phyloP scores from a whole-genome alignment of 2,888 invertebrate genomes.

The Nomada flava region DNA sequence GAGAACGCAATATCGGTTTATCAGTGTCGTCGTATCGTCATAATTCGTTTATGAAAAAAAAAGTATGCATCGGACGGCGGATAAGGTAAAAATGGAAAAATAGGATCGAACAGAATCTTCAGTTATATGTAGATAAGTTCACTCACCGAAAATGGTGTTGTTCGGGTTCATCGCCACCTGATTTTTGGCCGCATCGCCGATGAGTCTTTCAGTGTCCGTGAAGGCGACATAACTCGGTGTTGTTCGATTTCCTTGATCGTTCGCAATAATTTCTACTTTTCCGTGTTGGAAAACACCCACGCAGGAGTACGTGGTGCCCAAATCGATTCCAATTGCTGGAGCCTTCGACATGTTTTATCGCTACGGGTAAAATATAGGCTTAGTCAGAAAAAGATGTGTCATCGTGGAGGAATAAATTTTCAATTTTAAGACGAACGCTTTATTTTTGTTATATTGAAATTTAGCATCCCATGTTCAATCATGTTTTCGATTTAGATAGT shows the following conservation, averaged over 20 bases:
- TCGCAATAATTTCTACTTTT: constrained; percentile 93
- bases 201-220: constrained; percentile 92
- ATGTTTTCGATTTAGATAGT: background rate
- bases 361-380: constrained; percentile 23
- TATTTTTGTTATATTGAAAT: background rate
- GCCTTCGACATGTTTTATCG: constrained; percentile 79
- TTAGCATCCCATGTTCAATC: background rate
- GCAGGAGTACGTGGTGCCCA: constrained; percentile 95
- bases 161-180: constrained; percentile 94
- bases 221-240: constrained; percentile 96
- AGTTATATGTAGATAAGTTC: background rate
- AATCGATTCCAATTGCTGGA: constrained; percentile 91
- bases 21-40: background rate
- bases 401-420: background rate
- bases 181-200: constrained; percentile 95
- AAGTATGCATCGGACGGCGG: background rate
- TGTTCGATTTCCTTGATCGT: constrained; percentile 95
- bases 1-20: background rate
- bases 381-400: background rate
- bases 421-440: background rate
- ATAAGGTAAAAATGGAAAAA: background rate
- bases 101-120: background rate
- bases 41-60: background rate
- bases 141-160: constrained; percentile 93
- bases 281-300: constrained; percentile 94